These are phyloP conservation scores for Alviniconcha strummeri DNA, from an alignment of 2,888 invertebrate genomes.

Conservation along the genomic window DNA sequence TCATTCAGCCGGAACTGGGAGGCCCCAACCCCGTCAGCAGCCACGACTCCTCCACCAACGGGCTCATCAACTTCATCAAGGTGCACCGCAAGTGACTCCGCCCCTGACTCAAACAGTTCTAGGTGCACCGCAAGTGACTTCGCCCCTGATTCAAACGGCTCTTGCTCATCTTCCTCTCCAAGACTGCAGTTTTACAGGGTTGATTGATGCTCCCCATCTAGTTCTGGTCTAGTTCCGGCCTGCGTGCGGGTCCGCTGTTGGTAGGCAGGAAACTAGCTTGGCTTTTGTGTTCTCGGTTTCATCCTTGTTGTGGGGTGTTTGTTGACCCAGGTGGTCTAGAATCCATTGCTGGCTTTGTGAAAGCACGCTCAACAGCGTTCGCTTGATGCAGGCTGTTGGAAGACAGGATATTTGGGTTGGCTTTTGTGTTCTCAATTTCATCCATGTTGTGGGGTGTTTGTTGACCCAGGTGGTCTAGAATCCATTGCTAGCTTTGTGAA, in stretches of 20 bases:
- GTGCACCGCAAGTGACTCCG: constrained; percentile 44
- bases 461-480: too few relatives aligned
- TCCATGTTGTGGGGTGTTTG: too few relatives aligned
- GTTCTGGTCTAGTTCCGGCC: neutral
- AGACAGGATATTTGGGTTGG: too few relatives aligned
- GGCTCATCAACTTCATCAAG: constrained; percentile 94
- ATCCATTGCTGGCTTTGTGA: too few relatives aligned
- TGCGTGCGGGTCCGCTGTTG: neutral
- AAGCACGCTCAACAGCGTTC: too few relatives aligned
- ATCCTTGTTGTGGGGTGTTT: too few relatives aligned
- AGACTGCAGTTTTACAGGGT: neutral
- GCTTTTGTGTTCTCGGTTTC: neutral
- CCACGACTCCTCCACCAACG: constrained; percentile 97
- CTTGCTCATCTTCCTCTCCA: neutral
- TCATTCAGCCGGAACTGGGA: constrained; percentile 95
- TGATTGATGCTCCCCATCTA: neutral
- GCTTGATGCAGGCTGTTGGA: too few relatives aligned
- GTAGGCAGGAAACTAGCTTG: neutral
- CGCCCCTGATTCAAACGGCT: neutral
- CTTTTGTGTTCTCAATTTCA: too few relatives aligned
- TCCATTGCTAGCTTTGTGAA: too few relatives aligned
- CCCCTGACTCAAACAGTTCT: neutral
- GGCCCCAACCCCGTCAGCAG: constrained; percentile 78
- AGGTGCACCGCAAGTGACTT: neutral
- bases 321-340: too few relatives aligned